Evolutionary conservation across 1,140 invertebrate genomes (phyloP).

Genomic region (Sinonovacula constricta): DNA sequence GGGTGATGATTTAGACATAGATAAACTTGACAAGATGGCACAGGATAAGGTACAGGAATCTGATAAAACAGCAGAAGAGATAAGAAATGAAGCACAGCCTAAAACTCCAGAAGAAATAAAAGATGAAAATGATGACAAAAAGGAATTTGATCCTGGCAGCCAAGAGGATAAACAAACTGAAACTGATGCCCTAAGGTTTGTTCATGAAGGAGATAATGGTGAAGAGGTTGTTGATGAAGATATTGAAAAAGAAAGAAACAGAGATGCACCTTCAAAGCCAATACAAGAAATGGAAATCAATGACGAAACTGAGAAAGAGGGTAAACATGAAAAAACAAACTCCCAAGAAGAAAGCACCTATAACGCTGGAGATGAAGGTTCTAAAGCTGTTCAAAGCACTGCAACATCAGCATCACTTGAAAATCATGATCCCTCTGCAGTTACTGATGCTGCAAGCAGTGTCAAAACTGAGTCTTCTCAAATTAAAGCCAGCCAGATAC

Average conservation of each 20-base stretch:
- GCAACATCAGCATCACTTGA: neutral
- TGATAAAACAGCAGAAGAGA: neutral
- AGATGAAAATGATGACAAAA: neutral
- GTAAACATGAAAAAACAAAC: neutral
- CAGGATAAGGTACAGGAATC: too few relatives aligned
- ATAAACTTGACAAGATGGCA: too few relatives aligned
- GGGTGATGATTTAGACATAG: too few relatives aligned
- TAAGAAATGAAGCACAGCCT: neutral
- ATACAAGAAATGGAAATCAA: neutral
- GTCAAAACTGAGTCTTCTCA: too few relatives aligned
- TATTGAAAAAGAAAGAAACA: constrained; percentile 6
- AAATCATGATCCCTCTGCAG: too few relatives aligned
- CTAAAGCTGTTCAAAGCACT: neutral
- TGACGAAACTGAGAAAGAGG: neutral
- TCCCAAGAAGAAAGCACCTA: neutral
- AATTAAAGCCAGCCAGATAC: too few relatives aligned
- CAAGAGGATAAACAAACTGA: neutral
- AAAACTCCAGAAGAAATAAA: too few relatives aligned
- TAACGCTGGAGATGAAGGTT: neutral
- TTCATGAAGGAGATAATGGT: neutral
- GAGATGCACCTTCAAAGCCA: neutral
- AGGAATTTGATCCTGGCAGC: neutral
- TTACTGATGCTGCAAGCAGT: too few relatives aligned
- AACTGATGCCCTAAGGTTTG: neutral
- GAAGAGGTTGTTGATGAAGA: neutral